Evolutionary conservation across 92 coral and sea anemone genomes (phyloP), one percentile per base, ranked within the genome.

Genomic region (Diadumene lineata): DNA sequence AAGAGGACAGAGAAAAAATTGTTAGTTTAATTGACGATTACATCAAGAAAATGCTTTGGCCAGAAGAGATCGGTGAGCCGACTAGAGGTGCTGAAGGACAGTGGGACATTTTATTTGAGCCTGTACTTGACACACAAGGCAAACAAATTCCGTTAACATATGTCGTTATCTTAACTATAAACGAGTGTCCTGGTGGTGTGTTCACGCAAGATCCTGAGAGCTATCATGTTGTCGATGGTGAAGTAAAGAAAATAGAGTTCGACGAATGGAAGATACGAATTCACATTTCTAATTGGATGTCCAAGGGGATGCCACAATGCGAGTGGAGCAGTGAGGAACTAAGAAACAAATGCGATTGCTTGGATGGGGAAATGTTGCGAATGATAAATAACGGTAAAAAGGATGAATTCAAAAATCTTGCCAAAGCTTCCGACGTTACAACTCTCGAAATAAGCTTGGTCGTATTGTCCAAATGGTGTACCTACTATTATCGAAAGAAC

Each of bases 71-170:
- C 55, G 74, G 66, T 16, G 26, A 46, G 11, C 76, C 81, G 74
- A 26, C 66, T 56, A 58, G 80, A 38, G 86, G 86, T 29, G 48
- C 32, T 66, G 6, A 67, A 21, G 72, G 51, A 2, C 77, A 80
- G 60, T 81, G 86, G 86, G 86, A 81, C 66, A 81, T 81, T 18
- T 68, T 31, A 46, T 81, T 81, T 50, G 86, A 81, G 58, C 76
- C 86, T 34, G 81, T 81, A 46, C 18, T 25, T 27, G 86, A 81
- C 74, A 22, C 23, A 7, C 46, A 81, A 26, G 72, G 50, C 3
- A 66, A 33, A 0, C 31, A 48, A 16, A 66, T 81, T 38, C 64
- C 29, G 43, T 43, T 24, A 43, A 81, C 48, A 43, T 74, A 64
- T 60, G 86, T 81, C 33, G 74, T 81, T 50, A 76, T 81, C 16